A percentile compares a stretch with the other conserved stretches of the same genome.
phyloP scores from a whole-genome alignment of 2,888 invertebrate genomes.

The Drosophila melanosoma region DNA sequence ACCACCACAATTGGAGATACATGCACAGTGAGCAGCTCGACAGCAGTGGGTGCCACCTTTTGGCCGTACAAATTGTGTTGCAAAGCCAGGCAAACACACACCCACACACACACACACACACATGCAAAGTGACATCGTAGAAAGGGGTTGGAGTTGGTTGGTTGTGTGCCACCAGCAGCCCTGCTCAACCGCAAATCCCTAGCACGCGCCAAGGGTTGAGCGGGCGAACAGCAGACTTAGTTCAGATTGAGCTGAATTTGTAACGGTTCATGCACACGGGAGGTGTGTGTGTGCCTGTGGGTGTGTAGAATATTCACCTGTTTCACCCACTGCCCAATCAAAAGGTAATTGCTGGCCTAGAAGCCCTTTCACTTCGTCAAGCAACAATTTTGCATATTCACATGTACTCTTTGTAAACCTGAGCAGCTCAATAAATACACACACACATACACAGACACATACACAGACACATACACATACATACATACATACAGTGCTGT shows the following conservation, averaged over 20 bases:
- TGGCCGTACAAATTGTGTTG: slow-evolving; percentile 56
- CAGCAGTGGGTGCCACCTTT: slow-evolving; percentile 28
- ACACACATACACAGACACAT: not conserved
- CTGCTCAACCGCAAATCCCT: slow-evolving; percentile 66
- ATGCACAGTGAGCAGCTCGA: not conserved
- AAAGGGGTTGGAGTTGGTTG: not conserved
- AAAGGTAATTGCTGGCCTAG: slow-evolving; percentile 19
- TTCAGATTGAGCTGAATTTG: slow-evolving; percentile 15
- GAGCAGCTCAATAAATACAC: not conserved
- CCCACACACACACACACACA: not conserved
- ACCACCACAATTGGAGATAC: slow-evolving; percentile 7
- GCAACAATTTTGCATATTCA: slow-evolving; percentile 1
- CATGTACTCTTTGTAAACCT: slow-evolving; percentile 4
- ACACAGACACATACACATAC: not conserved
- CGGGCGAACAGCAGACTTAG: slow-evolving; percentile 4
- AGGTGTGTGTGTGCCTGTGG: not conserved
- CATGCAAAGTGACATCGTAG: not conserved
- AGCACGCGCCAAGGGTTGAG: slow-evolving; percentile 55
- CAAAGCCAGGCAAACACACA: slow-evolving; percentile 20
- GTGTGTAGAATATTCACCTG: slow-evolving; percentile 21
- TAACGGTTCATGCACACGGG: not conserved
- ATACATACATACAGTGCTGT: not conserved
- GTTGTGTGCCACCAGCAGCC: not conserved
- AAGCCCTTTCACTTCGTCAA: slow-evolving; percentile 14
- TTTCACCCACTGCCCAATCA: slow-evolving; percentile 19